Evolutionary conservation across 2,797 vertebrate species (phyloP).

Genomic region (Arctocebus calabarensis): DNA sequence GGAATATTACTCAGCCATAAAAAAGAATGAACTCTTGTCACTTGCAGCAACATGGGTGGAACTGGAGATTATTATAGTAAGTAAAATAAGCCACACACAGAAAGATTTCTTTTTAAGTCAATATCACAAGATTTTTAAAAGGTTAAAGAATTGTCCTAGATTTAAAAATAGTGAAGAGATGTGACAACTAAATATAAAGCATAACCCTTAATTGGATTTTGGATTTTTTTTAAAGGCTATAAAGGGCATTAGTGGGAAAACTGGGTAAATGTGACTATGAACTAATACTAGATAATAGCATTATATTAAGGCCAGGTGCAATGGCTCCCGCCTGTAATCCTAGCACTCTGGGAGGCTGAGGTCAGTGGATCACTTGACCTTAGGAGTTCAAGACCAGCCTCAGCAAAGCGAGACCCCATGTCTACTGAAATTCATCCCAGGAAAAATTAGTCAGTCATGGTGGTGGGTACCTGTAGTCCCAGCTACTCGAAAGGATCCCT

Average conservation of each 20-base stretch:
- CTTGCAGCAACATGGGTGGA: not conserved
- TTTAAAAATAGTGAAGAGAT: slow-evolving; percentile 50
- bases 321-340: too few species aligned
- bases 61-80: not conserved
- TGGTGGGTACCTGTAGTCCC: too few species aligned
- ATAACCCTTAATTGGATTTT: not conserved
- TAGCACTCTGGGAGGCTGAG: too few species aligned
- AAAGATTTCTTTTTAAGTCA: slow-evolving; percentile 1
- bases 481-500: too few species aligned
- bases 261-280: slow-evolving; percentile 23
- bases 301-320: not conserved
- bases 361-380: too few species aligned
- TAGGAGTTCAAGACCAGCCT: too few species aligned
- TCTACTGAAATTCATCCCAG: too few species aligned
- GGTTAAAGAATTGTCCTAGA: not conserved
- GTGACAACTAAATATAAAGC: slow-evolving; percentile 44
- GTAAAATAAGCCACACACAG: not conserved
- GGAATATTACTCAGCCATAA: not conserved
- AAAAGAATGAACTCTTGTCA: not conserved
- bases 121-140: slow-evolving; percentile 43
- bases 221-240: slow-evolving; percentile 25
- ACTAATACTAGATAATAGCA: slow-evolving; percentile 23
- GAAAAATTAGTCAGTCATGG: too few species aligned
- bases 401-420: too few species aligned
- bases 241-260: slow-evolving; percentile 32